Base-by-base conservation (phyloP, 2,797 vertebrate genomes). In the Syngnathus rostellatus region DNA sequence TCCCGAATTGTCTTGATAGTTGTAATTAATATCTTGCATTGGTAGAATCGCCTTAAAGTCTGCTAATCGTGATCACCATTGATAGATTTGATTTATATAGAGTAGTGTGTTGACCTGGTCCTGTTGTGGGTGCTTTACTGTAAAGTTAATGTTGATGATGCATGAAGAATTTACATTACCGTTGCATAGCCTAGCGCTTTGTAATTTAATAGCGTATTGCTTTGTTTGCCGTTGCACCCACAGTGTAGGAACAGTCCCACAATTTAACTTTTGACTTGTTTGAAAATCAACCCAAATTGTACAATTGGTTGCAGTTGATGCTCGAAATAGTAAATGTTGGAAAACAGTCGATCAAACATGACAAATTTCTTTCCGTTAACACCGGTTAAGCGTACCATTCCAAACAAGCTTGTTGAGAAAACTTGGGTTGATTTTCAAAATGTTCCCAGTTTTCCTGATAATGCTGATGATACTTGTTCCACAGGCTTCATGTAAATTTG, bases 391-490 rank as follows among this genome's bases (percentile, higher is more conserved):
- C 37, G 10, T 53, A 1, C 46, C 14, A 17, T 48, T 6, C 16
- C 45, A 8, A 57, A 57, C 55, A 59, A 59, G 37, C 60, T 43
- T 60, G 64, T 64, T 53, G 9, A 31, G 5, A 14, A 57, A 37
- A 21, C 71, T 76, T 80, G 69, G 81, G 71, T 84, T 74, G 76
- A 75, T 83, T 80, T 77, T 79, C 70, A 17, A 3, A 48, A 62
- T 73, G 2, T 63, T 17, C 73, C 8, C 40, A 81, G 40, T 68
- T 84, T 40, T 83, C 64, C 53, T 86, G 70, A 83, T 86, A 85
- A 87, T 72, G 68, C 70, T 77, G 84, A 78, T 79, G 66, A 62
- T 70, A 77, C 75, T 83, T 84, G 73, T 77, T 88, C 74, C 79
- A 78, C 84, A 85, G 82, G 76, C 82, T 62, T 84, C 59, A 60